Evolutionary conservation across 2,888 invertebrate species (phyloP).

Genomic region (Temnothorax unifasciatus): DNA sequence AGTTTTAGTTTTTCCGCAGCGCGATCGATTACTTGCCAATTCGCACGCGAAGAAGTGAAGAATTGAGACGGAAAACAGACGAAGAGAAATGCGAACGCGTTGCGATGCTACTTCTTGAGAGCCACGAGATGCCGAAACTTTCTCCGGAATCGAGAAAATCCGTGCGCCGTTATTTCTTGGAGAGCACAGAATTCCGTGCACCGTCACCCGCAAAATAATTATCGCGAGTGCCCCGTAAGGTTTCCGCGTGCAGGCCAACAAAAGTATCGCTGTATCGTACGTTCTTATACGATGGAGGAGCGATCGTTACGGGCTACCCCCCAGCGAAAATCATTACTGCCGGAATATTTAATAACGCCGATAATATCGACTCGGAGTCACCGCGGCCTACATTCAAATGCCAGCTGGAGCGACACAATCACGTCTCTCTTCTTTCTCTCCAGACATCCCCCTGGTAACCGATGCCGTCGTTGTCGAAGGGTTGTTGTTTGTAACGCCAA

Average conservation of each 20-base stretch:
- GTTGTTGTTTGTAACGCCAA: slow-evolving; percentile 27
- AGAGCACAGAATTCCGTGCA: slow-evolving; percentile 4
- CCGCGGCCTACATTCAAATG: slow-evolving; percentile 56
- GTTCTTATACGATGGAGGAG: background rate
- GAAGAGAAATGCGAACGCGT: background rate
- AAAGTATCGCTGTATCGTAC: slow-evolving; percentile 27
- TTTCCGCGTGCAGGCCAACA: slow-evolving; percentile 13
- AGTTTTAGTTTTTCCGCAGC: slow-evolving; percentile 10
- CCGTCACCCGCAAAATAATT: slow-evolving; percentile 17
- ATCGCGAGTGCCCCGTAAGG: background rate
- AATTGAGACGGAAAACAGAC: background rate
- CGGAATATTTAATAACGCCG: slow-evolving; percentile 49
- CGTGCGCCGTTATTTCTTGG: background rate
- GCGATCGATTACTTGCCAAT: background rate
- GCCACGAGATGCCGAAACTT: slow-evolving; percentile 19
- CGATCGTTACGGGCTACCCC: slow-evolving; percentile 42
- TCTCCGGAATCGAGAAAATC: slow-evolving; percentile 14
- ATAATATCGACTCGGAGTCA: slow-evolving; percentile 48
- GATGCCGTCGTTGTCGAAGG: slow-evolving; percentile 4
- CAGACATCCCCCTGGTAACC: background rate
- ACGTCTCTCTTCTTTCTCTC: background rate
- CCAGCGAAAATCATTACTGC: slow-evolving; percentile 44
- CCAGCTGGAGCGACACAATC: slow-evolving; percentile 32
- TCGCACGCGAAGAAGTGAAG: background rate
- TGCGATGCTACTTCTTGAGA: background rate